Evolutionary conservation across 1,140 invertebrate genomes (phyloP), one percentile per base, ranked within the genome.

Genomic region (Stenopsyche tienmushanensis): DNA sequence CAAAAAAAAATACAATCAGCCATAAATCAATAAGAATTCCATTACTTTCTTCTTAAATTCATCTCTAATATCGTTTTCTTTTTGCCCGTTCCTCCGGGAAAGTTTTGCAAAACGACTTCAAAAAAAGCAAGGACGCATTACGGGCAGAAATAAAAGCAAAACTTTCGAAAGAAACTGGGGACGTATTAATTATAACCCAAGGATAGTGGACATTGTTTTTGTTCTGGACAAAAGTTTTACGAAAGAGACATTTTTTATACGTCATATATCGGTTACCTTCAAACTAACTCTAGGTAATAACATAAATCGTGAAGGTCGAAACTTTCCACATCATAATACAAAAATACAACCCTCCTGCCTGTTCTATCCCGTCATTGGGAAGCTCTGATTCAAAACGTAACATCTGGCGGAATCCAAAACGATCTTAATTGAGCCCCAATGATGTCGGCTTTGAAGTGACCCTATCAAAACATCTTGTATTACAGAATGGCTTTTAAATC

Each of bases 121-220:
- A 34, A 34, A 34, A 34, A 34, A 7, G 13, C 29, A 34, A 42
- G 29, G 39, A 58, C 55, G 41, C 55, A 58, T 58, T 58, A 58
- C 55, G 41, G 55, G 24, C 21, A 42, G 41, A 58, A 58, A 58
- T 58, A 58, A 58, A 58, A 58, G 55, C 29, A 45, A 58, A 58
- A 58, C 55, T 58, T 58, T 26, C 10, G 1, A 25, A 26, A 26
- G 39, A 20, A 44, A 44, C 55, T 26, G 39, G 55, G 55, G 55
- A 58, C 55, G 55, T 58, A 58, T 58, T 58, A 58, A 58, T 58
- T 58, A 58, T 58, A 58, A 34, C 55, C 24, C 24, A 26, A 58
- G 55, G 29, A 58, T 34, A 45, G 34, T 58, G 55, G 55, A 45
- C 55, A 58, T 58, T 54, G 52, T 54, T 54, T 54, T 54, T 54